phyloP scores from a whole-genome alignment of 2,888 invertebrate genomes.

The Atethmia centrago region DNA sequence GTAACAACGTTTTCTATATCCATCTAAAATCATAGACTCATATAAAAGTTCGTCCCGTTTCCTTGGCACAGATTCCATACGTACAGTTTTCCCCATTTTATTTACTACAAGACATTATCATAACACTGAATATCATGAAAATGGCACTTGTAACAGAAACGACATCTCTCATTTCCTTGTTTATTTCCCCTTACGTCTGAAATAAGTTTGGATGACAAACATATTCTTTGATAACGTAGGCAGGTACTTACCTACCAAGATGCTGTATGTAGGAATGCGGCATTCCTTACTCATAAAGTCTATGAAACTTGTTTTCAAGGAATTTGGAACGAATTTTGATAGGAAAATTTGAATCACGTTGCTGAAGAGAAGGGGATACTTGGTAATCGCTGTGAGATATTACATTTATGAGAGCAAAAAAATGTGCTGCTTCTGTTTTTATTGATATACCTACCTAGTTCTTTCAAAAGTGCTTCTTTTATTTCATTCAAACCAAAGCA shows the following conservation, averaged over 20 bases:
- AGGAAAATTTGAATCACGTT: background rate
- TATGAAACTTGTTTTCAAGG: background rate
- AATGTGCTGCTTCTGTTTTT: background rate
- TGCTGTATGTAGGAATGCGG: background rate
- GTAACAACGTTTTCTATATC: background rate
- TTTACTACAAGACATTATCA: slow-evolving; percentile 60
- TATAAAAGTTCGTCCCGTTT: slow-evolving; percentile 34
- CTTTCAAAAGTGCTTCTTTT: background rate
- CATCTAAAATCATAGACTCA: background rate
- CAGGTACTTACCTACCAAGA: slow-evolving; percentile 19
- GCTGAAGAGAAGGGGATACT: background rate
- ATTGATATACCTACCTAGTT: background rate
- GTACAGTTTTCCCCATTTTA: slow-evolving; percentile 55
- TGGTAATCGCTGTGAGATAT: background rate
- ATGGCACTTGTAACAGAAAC: slow-evolving; percentile 64
- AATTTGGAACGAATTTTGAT: background rate
- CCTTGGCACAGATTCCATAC: slow-evolving; percentile 49
- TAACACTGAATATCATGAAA: slow-evolving; percentile 65
- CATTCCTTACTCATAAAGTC: background rate
- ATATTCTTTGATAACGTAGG: slow-evolving; percentile 41
- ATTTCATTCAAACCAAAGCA: background rate
- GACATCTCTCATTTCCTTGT: slow-evolving; percentile 78
- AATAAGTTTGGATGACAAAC: slow-evolving; percentile 68
- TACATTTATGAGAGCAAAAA: background rate
- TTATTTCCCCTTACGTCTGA: slow-evolving; percentile 69